Evolutionary conservation across 2,113 vertebrate species (phyloP), one percentile per base, ranked within the genome.

Genomic region (Pantherophis guttatus): DNA sequence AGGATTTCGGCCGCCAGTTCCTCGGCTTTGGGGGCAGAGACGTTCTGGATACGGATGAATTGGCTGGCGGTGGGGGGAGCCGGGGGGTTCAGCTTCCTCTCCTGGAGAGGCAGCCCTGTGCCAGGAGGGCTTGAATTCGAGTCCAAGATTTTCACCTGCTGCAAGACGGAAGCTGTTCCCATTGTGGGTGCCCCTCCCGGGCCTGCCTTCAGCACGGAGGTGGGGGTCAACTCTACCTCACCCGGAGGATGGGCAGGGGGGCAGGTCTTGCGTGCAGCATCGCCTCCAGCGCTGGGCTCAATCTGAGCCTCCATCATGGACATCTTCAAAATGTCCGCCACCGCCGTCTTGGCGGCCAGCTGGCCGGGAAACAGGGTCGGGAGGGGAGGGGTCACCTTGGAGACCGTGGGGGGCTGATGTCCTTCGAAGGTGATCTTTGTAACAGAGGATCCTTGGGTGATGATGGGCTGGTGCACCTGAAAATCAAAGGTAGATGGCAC

Each of bases 221-320:
- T 96, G 1, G 97, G 96, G 92, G 97, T 95, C 6, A 96, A 94
- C 92, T 97, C 97, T 92, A 96, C 95, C 96, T 97, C 97, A 88
- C 97, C 97, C 96, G 96, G 93, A 1, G 97, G 88, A 93, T 98
- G 98, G 91, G 97, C 98, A 93, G 98, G 97, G 86, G 98, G 95
- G 88, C 98, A 94, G 92, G 98, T 97, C 97, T 99, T 98, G 89
- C 98, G 97, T 95, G 98, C 98, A 39, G 99, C 98, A 91, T 99
- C 99, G 97, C 98, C 98, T 97, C 98, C 87, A 3, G 97, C 94
- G 94, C 98, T 98, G 12, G 99, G 97, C 94, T 99, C 99, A 93
- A 98, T 99, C 97, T 99, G 98, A 57, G 99, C 99, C 98, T 99
- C 98, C 98, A 99, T 98, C 99, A 99, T 98, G 97, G 99, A 99